Evolutionary conservation across 2,113 vertebrate species (phyloP).

Genomic region (Dryoscopus gambensis): DNA sequence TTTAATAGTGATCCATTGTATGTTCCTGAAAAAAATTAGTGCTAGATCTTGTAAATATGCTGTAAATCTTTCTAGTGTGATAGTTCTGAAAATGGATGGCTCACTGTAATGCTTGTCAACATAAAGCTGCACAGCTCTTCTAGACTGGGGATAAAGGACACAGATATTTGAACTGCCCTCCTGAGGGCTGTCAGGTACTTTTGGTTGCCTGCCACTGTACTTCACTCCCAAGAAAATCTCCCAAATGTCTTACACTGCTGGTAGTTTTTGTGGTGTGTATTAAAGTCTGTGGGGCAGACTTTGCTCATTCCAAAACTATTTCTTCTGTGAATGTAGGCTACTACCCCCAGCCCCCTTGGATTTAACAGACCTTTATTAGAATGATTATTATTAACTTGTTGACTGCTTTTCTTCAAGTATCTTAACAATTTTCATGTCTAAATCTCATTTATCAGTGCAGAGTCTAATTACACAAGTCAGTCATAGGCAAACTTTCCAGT

Average conservation of each 20-base stretch:
- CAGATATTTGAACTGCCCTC: not conserved
- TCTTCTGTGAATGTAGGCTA: not conserved
- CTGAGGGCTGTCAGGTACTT: not conserved
- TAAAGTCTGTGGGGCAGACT: not conserved
- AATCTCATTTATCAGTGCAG: not conserved
- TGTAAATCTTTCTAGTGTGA: not conserved
- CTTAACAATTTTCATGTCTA: not conserved
- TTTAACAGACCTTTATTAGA: not conserved
- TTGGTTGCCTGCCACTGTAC: not conserved
- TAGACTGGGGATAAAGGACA: not conserved
- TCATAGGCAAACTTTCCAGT: not conserved
- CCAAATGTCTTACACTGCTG: not conserved
- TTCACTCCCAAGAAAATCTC: not conserved
- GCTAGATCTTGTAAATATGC: not conserved
- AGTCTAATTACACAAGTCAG: not conserved
- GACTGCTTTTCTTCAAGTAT: not conserved
- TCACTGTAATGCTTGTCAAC: not conserved
- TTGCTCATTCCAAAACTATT: not conserved
- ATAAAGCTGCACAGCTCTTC: not conserved
- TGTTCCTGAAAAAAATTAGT: conserved; percentile 17
- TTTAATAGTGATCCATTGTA: not conserved
- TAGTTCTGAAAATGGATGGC: not conserved
- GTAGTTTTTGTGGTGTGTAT: not conserved
- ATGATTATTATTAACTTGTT: not conserved
- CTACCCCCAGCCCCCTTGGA: not conserved